These are phyloP conservation scores for Dichetophora obliterata DNA, from an alignment of 2,888 invertebrate genomes.

Conservation along the genomic window DNA sequence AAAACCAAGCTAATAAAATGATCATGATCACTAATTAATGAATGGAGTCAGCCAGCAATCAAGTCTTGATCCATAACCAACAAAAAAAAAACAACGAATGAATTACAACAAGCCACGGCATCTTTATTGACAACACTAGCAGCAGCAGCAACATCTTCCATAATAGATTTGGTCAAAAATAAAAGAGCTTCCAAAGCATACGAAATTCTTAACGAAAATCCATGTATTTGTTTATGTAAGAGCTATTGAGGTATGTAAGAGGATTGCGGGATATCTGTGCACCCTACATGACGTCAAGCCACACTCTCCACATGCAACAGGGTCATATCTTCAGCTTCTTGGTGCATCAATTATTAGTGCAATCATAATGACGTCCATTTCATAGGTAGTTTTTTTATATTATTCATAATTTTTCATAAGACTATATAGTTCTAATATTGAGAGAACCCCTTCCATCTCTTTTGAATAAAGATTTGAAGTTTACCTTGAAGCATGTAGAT, in stretches of 20 bases:
- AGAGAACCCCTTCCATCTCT: neutral
- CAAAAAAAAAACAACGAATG: neutral
- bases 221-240: neutral
- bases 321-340: neutral
- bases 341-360: constrained; percentile 53
- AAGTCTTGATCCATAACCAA: neutral
- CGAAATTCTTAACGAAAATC: neutral
- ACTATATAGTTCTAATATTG: constrained; percentile 59
- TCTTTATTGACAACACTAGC: neutral
- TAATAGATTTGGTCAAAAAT: too few species aligned
- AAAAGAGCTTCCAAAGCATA: neutral
- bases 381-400: constrained; percentile 4
- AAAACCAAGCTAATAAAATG: neutral
- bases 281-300: constrained; percentile 14
- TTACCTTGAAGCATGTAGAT: neutral
- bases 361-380: constrained; percentile 56
- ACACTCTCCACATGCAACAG: neutral
- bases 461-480: too few species aligned
- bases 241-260: constrained; percentile 65
- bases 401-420: constrained; percentile 62
- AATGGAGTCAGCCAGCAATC: neutral
- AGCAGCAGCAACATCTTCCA: neutral
- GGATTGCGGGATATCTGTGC: constrained; percentile 64
- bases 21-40: constrained; percentile 13
- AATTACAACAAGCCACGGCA: neutral